Percentiles rank a stretch among this genome's conserved stretches.
phyloP scores from a whole-genome alignment of 2,113 vertebrate species.

The Phodopus roborovskii region DNA sequence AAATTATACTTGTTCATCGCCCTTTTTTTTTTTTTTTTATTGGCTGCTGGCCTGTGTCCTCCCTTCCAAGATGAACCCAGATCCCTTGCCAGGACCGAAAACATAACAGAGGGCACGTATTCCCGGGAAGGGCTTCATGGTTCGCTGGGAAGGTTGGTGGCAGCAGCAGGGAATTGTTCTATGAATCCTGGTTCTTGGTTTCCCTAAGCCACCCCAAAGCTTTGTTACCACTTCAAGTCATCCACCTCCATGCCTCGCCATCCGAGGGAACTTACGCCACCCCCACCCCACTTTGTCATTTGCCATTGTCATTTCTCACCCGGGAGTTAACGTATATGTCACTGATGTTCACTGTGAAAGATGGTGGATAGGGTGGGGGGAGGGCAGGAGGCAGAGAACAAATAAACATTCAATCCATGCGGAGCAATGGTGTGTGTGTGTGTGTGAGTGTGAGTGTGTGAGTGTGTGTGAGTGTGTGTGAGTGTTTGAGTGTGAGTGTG shows the following conservation, averaged over 20 bases:
- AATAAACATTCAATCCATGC: background rate
- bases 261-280: background rate
- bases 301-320: background rate
- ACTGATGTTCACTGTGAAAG: background rate
- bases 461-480: no score
- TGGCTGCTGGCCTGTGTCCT: background rate
- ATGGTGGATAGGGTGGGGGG: background rate
- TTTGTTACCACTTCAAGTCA: no score
- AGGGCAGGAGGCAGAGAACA: background rate
- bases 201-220: background rate
- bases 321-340: background rate
- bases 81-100: conserved; percentile 38
- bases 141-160: background rate
- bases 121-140: background rate
- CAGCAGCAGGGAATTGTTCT: rapidly evolving
- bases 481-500: no score
- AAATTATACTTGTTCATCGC: background rate
- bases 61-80: background rate
- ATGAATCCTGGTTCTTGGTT: background rate
- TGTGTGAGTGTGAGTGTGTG: no score
- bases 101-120: background rate
- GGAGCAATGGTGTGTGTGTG: background rate
- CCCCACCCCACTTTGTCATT: no score
- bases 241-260: background rate
- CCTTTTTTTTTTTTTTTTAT: background rate